phyloP scores from a whole-genome alignment of 2,888 invertebrate species.

The Thysanoteuthis rhombus region DNA sequence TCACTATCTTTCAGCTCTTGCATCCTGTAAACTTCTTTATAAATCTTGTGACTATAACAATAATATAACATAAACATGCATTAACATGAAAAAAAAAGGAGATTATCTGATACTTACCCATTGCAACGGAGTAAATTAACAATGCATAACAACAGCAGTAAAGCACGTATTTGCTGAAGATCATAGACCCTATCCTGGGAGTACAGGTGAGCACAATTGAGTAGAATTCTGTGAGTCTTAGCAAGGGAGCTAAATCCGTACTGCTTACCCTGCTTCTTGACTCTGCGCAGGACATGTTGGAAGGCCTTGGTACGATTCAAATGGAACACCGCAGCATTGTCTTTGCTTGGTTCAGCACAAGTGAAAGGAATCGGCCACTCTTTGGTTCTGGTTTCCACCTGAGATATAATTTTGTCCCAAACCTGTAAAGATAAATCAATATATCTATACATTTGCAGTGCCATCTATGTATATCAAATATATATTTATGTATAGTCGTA shows the following conservation, averaged over 20 bases:
- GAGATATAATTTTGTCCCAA: not conserved
- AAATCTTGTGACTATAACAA: no score
- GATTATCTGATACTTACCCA: not conserved
- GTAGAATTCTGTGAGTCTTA: not conserved
- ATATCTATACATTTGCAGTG: not conserved
- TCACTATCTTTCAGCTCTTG: no score
- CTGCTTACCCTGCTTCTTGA: not conserved
- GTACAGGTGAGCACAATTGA: not conserved
- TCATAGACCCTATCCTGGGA: not conserved
- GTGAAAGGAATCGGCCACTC: not conserved
- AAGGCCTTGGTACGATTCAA: not conserved
- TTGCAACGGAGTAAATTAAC: not conserved
- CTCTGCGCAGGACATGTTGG: not conserved
- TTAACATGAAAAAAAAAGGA: no score
- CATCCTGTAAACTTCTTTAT: no score
- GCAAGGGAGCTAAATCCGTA: not conserved
- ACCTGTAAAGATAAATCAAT: not conserved
- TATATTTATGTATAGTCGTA: no score
- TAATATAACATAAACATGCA: no score
- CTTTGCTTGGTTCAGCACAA: slow-evolving; percentile 16
- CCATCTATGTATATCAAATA: no score
- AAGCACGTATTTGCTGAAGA: not conserved
- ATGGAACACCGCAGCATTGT: not conserved
- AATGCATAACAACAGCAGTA: not conserved
- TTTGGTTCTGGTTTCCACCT: slow-evolving; percentile 23